These are phyloP conservation scores for Microctenopoma steveboyesi DNA, from an alignment of 2,797 vertebrate species.

Conservation along the genomic window DNA sequence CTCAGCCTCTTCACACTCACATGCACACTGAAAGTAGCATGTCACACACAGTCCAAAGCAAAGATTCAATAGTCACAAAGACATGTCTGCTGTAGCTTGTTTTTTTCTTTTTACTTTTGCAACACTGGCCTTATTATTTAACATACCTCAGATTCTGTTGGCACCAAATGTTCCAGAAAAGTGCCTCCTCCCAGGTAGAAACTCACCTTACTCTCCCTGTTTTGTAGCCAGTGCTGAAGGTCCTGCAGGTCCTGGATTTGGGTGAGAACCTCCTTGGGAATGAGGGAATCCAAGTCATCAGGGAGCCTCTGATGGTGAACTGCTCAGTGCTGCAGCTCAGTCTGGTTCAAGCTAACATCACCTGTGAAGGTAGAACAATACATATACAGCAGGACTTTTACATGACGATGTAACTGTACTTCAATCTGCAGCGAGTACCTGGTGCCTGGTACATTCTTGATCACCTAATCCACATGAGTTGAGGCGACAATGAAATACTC, in stretches of 20 bases:
- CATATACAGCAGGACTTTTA: neutral
- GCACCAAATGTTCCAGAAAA: neutral
- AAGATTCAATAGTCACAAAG: neutral
- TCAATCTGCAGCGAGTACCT: no score
- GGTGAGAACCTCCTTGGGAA: slow-evolving; percentile 78
- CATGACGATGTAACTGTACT: no score
- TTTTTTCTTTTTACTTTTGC: no score
- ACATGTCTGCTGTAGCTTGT: neutral
- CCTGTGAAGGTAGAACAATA: slow-evolving; percentile 78
- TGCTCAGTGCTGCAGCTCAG: slow-evolving; percentile 73
- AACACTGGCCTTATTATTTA: no score
- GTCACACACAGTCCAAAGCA: neutral
- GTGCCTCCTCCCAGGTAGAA: neutral
- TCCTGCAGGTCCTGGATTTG: slow-evolving; percentile 79
- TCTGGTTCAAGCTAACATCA: slow-evolving; percentile 73
- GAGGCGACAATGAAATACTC: no score
- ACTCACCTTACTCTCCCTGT: slow-evolving; percentile 8
- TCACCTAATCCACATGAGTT: no score
- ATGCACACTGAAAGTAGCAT: slow-evolving; percentile 21
- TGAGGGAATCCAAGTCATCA: slow-evolving; percentile 76
- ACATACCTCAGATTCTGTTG: neutral
- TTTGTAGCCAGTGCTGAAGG: slow-evolving; percentile 76
- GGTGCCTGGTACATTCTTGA: no score
- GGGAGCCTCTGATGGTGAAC: slow-evolving; percentile 81
- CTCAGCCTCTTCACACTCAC: slow-evolving; percentile 25